Percentiles rank a stretch among this genome's conserved stretches.
These are phyloP conservation scores for Heliornis fulica DNA, from an alignment of 2,113 vertebrate species.

Conservation along the genomic window DNA sequence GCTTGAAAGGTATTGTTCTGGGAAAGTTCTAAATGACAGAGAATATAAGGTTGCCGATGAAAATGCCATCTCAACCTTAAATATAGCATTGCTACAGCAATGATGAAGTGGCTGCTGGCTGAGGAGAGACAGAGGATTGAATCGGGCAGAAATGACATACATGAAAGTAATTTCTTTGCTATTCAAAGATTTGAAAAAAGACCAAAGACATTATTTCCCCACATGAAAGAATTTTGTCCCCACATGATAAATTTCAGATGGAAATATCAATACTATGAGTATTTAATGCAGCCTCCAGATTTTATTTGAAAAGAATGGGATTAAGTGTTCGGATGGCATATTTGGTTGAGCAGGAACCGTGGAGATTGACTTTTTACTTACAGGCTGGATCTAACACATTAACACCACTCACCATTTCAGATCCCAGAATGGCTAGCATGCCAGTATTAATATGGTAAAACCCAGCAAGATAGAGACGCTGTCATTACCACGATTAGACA, in stretches of 20 bases:
- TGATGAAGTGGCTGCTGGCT: not conserved
- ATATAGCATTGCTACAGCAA: not conserved
- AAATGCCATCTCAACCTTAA: constrained; percentile 23
- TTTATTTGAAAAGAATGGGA: not conserved
- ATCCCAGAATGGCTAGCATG: not conserved
- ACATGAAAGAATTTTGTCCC: not conserved
- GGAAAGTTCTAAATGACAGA: not conserved
- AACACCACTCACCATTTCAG: not conserved
- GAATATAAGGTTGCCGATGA: not conserved
- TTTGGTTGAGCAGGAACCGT: not conserved
- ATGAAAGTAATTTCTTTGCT: constrained; percentile 19
- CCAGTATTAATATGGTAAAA: not conserved
- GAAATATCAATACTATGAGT: not conserved
- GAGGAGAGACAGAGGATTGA: not conserved
- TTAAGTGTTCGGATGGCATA: not conserved
- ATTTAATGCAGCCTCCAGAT: not conserved
- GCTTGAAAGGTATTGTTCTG: not conserved
- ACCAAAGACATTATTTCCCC: not conserved
- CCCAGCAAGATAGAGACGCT: not conserved
- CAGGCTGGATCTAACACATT: not conserved
- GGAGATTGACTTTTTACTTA: not conserved
- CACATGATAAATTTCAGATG: not conserved
- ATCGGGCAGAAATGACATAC: constrained; percentile 1
- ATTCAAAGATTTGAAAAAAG: not conserved
- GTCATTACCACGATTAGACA: not conserved